Percentiles rank a stretch among this genome's conserved stretches.
Evolutionary conservation across 1,140 invertebrate genomes (phyloP).

Genomic region (Antheraea pernyi): DNA sequence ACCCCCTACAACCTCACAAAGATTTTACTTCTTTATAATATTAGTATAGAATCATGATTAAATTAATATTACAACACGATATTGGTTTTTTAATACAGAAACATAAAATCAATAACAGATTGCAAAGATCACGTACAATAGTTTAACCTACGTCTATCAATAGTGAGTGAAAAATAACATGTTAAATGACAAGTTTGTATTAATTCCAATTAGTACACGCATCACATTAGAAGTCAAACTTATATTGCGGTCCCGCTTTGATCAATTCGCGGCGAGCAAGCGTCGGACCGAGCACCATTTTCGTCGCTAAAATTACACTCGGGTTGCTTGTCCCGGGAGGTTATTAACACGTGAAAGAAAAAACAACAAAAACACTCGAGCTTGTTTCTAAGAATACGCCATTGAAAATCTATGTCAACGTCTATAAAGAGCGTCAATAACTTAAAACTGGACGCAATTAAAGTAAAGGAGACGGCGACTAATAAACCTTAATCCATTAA

Average conservation of each 20-base stretch:
- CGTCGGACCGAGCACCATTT: conserved; percentile 52
- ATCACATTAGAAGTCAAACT: conserved; percentile 51
- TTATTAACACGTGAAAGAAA: conserved; percentile 54
- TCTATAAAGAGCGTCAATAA: conserved; percentile 38
- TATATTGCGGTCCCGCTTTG: conserved; percentile 48
- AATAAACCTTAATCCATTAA: conserved; percentile 27
- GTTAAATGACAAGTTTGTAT: too few relatives aligned
- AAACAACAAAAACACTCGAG: conserved; percentile 29
- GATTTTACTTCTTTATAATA: too few relatives aligned
- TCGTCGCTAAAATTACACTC: conserved; percentile 53
- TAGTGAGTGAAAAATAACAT: too few relatives aligned
- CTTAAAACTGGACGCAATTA: conserved; percentile 34
- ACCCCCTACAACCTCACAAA: too few relatives aligned
- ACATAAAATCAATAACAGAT: too few relatives aligned
- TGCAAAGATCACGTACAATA: too few relatives aligned
- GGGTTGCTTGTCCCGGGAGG: conserved; percentile 42
- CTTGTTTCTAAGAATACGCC: conserved; percentile 54
- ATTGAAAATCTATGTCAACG: conserved; percentile 56
- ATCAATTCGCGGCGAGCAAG: conserved; percentile 49
- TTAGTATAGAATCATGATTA: too few relatives aligned
- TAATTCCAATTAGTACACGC: conserved; percentile 45
- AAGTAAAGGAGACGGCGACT: conserved; percentile 19
- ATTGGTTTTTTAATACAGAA: too few relatives aligned
- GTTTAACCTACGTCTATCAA: too few relatives aligned
- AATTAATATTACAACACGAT: too few relatives aligned